phyloP scores from a whole-genome alignment of 2,113 vertebrate genomes.

The Misgurnus anguillicaudatus region DNA sequence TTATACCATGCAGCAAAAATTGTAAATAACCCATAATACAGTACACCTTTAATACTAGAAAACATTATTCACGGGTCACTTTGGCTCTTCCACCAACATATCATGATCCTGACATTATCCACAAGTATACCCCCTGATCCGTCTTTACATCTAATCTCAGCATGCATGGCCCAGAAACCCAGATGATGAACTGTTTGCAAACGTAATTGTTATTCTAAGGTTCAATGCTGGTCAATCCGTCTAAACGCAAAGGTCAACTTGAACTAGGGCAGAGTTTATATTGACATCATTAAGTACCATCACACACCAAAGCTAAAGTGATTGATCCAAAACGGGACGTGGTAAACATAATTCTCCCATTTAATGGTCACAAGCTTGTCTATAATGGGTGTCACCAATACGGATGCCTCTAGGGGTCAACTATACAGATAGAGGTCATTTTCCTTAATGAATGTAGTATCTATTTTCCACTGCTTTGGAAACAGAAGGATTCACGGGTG shows the following conservation, averaged over 20 bases:
- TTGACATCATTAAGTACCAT: constrained; percentile 4
- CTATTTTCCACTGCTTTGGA: constrained; percentile 10
- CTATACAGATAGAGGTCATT: neutral
- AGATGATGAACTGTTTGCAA: neutral
- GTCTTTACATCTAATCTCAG: neutral
- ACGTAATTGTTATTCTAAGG: constrained; percentile 2
- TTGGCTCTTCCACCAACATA: neutral
- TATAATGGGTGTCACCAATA: neutral
- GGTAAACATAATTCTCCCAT: neutral
- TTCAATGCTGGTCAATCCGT: neutral
- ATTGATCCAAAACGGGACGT: constrained; percentile 2
- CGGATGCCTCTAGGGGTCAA: neutral
- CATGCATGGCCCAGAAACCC: constrained; percentile 15
- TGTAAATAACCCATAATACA: neutral
- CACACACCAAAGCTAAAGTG: neutral
- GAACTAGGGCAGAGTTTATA: neutral
- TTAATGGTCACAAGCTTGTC: constrained; percentile 3
- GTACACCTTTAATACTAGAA: neutral
- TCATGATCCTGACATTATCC: constrained; percentile 24
- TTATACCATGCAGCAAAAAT: neutral
- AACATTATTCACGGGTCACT: neutral
- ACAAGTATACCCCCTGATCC: neutral
- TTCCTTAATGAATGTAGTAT: neutral
- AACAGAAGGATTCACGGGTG: constrained; percentile 7
- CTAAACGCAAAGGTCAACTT: neutral